Evolutionary conservation across 1,140 invertebrate genomes (phyloP).

Genomic region (Drosophila insularis): DNA sequence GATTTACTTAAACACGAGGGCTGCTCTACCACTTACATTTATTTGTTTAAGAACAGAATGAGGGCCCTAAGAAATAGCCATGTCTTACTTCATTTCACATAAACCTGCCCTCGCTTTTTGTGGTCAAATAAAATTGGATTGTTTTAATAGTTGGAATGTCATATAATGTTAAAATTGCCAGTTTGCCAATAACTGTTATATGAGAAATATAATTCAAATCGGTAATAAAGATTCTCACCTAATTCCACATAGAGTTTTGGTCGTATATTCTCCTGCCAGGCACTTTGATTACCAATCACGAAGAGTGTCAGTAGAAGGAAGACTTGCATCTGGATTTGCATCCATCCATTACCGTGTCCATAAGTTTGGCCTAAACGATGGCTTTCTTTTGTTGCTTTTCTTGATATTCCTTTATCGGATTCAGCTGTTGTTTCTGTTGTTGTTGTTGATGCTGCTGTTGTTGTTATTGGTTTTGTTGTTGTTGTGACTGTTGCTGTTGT

Average conservation of each 20-base stretch:
- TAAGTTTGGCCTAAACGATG: slow-evolving; percentile 46
- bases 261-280: slow-evolving; percentile 93
- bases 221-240: slow-evolving; percentile 85
- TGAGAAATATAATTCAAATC: neutral
- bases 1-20: neutral
- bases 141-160: no score
- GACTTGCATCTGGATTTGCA: slow-evolving; percentile 64
- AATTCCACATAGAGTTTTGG: slow-evolving; percentile 94
- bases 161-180: neutral
- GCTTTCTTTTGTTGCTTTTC: slow-evolving; percentile 44
- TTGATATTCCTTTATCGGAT: slow-evolving; percentile 30
- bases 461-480: slow-evolving; percentile 44
- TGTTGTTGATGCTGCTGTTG: slow-evolving; percentile 22
- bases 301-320: slow-evolving; percentile 81
- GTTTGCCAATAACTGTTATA: neutral
- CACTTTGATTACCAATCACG: slow-evolving; percentile 83
- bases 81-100: no score
- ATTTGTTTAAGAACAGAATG: no score
- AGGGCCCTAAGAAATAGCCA: no score
- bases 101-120: no score
- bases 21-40: no score
- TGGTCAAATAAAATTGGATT: no score
- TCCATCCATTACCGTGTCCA: slow-evolving; percentile 43
- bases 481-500: neutral
- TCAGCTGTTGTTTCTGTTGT: slow-evolving; percentile 45